phyloP scores from a whole-genome alignment of 35 echinoderm and acorn worm species.

The Holothuria glaberrima region DNA sequence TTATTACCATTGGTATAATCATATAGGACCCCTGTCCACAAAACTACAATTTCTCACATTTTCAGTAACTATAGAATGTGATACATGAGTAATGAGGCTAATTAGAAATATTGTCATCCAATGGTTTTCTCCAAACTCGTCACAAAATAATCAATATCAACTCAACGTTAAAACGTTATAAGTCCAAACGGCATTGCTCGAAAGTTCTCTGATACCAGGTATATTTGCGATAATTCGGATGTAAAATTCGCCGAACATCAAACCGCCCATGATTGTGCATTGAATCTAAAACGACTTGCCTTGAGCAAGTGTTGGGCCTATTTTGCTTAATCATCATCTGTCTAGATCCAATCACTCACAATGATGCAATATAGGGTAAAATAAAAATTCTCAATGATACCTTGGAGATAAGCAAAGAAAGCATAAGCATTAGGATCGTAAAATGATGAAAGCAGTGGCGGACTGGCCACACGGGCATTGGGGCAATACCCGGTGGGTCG shows the following conservation, averaged over 20 bases:
- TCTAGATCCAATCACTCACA: neutral
- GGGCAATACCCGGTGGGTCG: too few relatives aligned
- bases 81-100: too few relatives aligned
- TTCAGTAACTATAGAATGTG: too few relatives aligned
- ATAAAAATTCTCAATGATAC: neutral
- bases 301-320: neutral
- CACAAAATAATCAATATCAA: too few relatives aligned
- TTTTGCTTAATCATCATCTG: neutral
- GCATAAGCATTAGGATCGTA: neutral
- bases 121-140: too few relatives aligned
- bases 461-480: too few relatives aligned
- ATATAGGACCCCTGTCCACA: too few relatives aligned
- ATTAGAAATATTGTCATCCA: too few relatives aligned
- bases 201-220: slow-evolving; percentile 22
- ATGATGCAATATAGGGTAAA: neutral
- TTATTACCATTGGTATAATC: too few relatives aligned
- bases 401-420: neutral
- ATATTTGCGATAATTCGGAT: neutral
- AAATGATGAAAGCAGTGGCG: neutral
- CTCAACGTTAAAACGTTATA: too few relatives aligned
- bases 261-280: neutral
- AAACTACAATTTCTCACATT: too few relatives aligned
- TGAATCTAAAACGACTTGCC: neutral
- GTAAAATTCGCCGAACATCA: neutral
- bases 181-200: neutral